Percentiles rank a stretch among this genome's conserved stretches.
Conservation (phyloP, 2,888 invertebrate genomes). For the Pachycephus smyrnensis region DNA sequence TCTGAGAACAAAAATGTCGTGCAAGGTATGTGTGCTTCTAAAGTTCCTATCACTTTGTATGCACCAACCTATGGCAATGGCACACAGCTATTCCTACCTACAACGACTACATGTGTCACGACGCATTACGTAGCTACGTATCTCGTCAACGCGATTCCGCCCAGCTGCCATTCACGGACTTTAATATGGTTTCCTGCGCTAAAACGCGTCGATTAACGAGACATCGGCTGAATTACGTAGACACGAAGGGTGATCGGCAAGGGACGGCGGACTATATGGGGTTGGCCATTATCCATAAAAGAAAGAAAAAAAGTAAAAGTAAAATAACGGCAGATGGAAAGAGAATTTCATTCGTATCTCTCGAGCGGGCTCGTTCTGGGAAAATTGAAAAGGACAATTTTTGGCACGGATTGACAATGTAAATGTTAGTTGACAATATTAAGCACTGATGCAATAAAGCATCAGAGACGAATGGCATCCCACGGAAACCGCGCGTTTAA, state of each 20-base stretch:
- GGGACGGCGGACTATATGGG: not conserved
- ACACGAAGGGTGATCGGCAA: not conserved
- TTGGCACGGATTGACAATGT: not conserved
- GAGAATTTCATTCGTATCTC: not conserved
- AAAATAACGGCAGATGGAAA: not conserved
- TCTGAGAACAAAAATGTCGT: not conserved
- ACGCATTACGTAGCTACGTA: constrained; percentile 30
- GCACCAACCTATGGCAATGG: not conserved
- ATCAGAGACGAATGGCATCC: not conserved
- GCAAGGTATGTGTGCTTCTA: not conserved
- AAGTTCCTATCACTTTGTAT: not conserved
- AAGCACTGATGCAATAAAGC: not conserved
- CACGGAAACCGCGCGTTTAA: not conserved
- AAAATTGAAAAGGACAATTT: not conserved
- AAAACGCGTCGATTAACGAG: constrained; percentile 46
- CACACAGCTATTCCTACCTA: not conserved
- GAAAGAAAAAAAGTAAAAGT: not conserved
- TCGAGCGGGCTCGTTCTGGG: not conserved
- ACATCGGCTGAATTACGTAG: constrained; percentile 36
- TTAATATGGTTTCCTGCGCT: constrained; percentile 49
- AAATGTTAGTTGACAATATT: not conserved
- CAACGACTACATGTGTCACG: constrained; percentile 9
- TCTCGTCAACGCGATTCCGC: constrained; percentile 44
- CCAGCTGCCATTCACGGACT: constrained; percentile 43
- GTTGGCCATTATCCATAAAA: not conserved